These are phyloP conservation scores for Adelognathus sp. DNA, from an alignment of 2,888 invertebrate species.

Conservation along the genomic window DNA sequence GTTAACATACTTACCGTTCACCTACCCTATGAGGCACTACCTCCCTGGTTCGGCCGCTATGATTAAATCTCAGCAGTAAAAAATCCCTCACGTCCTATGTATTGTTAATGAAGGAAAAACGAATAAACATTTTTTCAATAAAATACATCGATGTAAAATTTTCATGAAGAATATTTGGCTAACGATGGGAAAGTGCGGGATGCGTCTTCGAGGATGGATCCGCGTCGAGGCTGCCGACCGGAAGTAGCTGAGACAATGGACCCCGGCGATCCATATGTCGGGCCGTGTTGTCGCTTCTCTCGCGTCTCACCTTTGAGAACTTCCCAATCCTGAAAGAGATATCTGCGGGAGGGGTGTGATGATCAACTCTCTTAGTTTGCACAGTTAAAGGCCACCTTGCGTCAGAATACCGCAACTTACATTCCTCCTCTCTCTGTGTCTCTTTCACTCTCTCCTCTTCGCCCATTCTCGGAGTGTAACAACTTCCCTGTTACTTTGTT, in stretches of 20 bases:
- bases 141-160: neutral
- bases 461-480: slow-evolving; percentile 19
- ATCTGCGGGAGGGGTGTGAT: neutral
- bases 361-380: neutral
- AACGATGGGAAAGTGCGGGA: neutral
- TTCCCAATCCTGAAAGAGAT: slow-evolving; percentile 57
- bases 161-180: neutral
- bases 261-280: neutral
- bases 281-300: slow-evolving; percentile 41
- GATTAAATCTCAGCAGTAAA: neutral
- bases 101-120: neutral
- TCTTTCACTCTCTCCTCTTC: neutral
- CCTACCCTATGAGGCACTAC: slow-evolving; percentile 12
- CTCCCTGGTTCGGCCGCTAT: neutral
- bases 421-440: too few species aligned
- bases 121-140: too few species aligned
- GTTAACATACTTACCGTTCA: neutral
- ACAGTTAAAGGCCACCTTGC: slow-evolving; percentile 61
- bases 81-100: neutral
- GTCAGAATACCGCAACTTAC: slow-evolving; percentile 61
- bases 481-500: slow-evolving; percentile 51
- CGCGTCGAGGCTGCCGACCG: neutral
- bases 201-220: neutral
- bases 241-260: neutral
- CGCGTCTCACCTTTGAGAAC: slow-evolving; percentile 64